Conservation (phyloP, 2,113 vertebrate genomes). For the Nibea coibor region DNA sequence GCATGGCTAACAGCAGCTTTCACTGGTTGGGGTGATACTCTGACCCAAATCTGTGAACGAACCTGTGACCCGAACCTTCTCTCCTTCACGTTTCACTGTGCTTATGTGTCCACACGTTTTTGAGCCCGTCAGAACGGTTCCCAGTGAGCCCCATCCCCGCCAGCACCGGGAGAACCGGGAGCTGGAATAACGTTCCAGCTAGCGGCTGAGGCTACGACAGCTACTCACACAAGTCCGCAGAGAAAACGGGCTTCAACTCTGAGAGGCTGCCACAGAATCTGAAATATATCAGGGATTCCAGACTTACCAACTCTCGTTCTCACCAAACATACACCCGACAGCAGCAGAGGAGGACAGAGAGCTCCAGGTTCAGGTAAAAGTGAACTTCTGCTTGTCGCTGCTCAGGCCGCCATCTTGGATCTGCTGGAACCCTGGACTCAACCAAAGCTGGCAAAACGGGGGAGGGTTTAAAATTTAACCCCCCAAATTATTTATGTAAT, state of each 20-base stretch:
- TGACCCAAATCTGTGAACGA: neutral
- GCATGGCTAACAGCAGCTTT: conserved; percentile 8
- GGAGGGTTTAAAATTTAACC: conserved; percentile 23
- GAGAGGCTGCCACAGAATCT: neutral
- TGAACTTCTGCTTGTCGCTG: conserved; percentile 60
- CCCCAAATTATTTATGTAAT: neutral
- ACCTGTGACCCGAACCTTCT: neutral
- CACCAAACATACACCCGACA: neutral
- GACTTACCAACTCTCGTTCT: conserved; percentile 51
- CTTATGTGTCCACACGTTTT: neutral
- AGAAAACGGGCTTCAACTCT: conserved; percentile 3
- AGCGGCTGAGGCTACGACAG: conserved; percentile 41
- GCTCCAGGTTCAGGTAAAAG: conserved; percentile 45
- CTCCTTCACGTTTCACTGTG: neutral
- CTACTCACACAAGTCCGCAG: conserved; percentile 1
- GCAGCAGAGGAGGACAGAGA: neutral
- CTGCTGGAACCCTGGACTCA: conserved; percentile 49
- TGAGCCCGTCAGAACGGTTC: neutral
- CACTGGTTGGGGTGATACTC: neutral
- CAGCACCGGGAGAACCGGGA: neutral
- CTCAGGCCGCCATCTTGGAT: conserved; percentile 72
- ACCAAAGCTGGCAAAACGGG: conserved; percentile 46
- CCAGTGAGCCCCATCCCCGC: neutral
- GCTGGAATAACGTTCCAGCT: conserved; percentile 11
- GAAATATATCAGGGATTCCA: neutral